These are phyloP conservation scores for Gonioctena quinquepunctata DNA, from an alignment of 1,140 invertebrate genomes.

Conservation along the genomic window DNA sequence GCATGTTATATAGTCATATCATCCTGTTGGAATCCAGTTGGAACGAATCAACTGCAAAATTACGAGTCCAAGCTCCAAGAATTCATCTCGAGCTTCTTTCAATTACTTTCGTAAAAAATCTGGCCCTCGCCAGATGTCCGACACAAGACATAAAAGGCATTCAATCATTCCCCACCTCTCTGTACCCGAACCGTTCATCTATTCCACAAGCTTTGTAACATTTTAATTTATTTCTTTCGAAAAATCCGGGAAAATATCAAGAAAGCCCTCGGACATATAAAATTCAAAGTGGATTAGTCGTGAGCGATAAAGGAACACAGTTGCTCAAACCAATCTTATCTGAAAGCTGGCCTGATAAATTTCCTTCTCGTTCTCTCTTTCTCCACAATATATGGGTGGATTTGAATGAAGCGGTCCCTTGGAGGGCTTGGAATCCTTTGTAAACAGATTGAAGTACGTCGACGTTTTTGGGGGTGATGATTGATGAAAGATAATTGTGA, in stretches of 20 bases:
- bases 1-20: no score
- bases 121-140: neutral
- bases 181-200: neutral
- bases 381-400: neutral
- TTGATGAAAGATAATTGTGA: neutral
- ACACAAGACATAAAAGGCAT: neutral
- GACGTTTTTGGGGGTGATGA: neutral
- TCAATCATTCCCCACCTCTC: neutral
- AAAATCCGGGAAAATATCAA: neutral
- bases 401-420: neutral
- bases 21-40: no score
- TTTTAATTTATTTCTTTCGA: constrained; percentile 4
- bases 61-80: no score
- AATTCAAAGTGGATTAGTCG: constrained; percentile 33
- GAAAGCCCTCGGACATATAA: constrained; percentile 21
- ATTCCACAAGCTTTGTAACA: neutral
- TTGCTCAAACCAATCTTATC: constrained; percentile 27
- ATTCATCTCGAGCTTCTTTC: no score
- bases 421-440: neutral
- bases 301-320: constrained; percentile 21
- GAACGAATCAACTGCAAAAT: no score
- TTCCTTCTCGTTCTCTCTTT: neutral
- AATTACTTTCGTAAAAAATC: no score
- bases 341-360: constrained; percentile 28
- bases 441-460: neutral